Percentiles rank a stretch among this genome's conserved stretches.
Evolutionary conservation across 2,888 invertebrate genomes (phyloP).

Genomic region (Agrypnus murinus): DNA sequence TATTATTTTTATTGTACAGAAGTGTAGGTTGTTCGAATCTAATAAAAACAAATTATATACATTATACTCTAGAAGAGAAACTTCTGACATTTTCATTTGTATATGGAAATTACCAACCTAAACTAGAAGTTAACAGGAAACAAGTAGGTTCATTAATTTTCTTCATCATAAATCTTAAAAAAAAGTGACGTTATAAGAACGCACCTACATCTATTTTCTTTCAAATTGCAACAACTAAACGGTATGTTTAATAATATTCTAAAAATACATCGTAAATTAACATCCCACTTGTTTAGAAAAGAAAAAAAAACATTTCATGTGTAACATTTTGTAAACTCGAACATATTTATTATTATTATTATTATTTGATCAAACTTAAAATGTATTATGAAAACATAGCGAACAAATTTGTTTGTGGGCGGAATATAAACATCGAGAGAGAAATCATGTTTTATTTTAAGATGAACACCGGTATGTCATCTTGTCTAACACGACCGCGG

Average conservation of each 20-base stretch:
- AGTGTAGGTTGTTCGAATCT: background rate
- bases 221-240: background rate
- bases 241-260: conserved; percentile 1
- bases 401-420: conserved; percentile 45
- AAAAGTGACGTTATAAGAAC: conserved; percentile 3
- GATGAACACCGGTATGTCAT: conserved; percentile 47
- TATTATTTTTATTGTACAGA: no score
- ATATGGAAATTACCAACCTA: conserved; percentile 5
- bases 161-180: conserved; percentile 4
- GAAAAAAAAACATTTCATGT: conserved; percentile 31
- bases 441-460: conserved; percentile 35
- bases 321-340: conserved; percentile 21
- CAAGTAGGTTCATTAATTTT: conserved; percentile 23
- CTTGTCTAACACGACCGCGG: conserved; percentile 48
- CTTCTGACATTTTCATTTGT: conserved; percentile 12
- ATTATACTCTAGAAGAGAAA: background rate
- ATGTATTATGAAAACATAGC: conserved; percentile 40
- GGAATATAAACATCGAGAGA: conserved; percentile 45
- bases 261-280: conserved; percentile 8
- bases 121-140: conserved; percentile 4
- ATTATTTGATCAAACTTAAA: conserved; percentile 31
- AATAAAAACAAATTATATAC: conserved; percentile 11
- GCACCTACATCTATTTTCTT: background rate
- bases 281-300: background rate
- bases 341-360: no score